Evolutionary conservation across 2,888 invertebrate genomes (phyloP), one percentile per base, ranked within the genome.

Genomic region (Allygus modestus): DNA sequence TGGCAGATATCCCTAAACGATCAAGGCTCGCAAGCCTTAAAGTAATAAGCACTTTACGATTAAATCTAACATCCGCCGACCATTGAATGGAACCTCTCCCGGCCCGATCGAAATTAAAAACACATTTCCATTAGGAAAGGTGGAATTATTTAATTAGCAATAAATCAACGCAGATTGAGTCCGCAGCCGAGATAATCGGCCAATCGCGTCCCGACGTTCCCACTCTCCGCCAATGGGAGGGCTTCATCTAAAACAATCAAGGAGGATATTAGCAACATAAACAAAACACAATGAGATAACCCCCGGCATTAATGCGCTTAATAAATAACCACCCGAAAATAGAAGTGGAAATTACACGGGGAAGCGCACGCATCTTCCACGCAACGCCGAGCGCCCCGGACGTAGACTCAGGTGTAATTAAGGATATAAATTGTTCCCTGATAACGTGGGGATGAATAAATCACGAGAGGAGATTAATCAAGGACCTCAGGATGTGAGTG

Each of bases 271-370:
- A 77, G 77, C 54, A 79, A 58, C 79, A 58, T 58, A 79, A 77
- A 77, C 75, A 43, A 79, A 79, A 79, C 58, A 77, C 77, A 77
- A 77, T 77, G 28, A 77, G 77, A 51, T 77, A 79, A 58, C 51
- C 46, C 15, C n/a, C 20, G 58, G 37, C 12, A 51, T 51, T 75
- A 75, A 75, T 75, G 75, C 43, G 15, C 12, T 31, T 77, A 17
- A 54, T 77, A 77, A 77, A 77, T 77, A 46, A 28, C 17, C 17
- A 0, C n/a, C 23, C 28, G 51, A 79, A 58, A 79, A 79, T 58
- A 79, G 54, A 58, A 20, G 58, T 79, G 51, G 77, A 20, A 33
- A 79, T 79, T 58, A 79, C 79, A 20, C 26, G 17, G 28, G 26
- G n/a, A 69, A 15, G 1, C 26, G 20, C 41, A 75, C 46, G 46